Evolutionary conservation across 2,888 invertebrate genomes (phyloP).

Genomic region (Drosophila stalkeri): DNA sequence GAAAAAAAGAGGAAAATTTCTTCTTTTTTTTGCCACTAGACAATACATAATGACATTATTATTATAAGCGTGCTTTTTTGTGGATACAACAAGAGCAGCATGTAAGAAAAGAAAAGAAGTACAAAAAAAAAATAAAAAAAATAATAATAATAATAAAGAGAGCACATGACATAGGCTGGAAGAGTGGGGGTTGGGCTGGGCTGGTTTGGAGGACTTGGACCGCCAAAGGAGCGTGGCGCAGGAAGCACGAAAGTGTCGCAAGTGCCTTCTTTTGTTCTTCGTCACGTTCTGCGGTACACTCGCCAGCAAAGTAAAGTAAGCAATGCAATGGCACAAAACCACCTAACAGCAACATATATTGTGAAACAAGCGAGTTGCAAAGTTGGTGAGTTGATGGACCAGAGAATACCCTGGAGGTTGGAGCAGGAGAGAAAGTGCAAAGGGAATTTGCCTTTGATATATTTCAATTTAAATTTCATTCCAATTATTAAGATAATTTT

Average conservation of each 20-base stretch:
- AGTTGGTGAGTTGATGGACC: neutral
- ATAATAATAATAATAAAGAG: slow-evolving; percentile 24
- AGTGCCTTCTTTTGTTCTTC: slow-evolving; percentile 84
- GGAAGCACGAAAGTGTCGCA: slow-evolving; percentile 79
- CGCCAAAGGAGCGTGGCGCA: slow-evolving; percentile 44
- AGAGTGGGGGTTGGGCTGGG: neutral
- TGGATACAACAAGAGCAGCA: slow-evolving; percentile 72
- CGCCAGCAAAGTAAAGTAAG: slow-evolving; percentile 41
- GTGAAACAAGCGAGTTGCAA: neutral
- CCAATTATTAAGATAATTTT: too few species aligned
- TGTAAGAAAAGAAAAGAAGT: neutral
- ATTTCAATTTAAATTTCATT: too few species aligned
- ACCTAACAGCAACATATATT: slow-evolving; percentile 35
- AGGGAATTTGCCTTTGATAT: neutral
- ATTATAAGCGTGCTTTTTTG: slow-evolving; percentile 81
- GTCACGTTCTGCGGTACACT: slow-evolving; percentile 83
- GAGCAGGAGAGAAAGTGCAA: fast-evolving
- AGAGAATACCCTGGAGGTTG: neutral
- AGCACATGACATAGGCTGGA: slow-evolving; percentile 24
- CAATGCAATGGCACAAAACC: slow-evolving; percentile 45
- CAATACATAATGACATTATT: slow-evolving; percentile 72
- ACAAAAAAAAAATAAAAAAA: slow-evolving; percentile 8
- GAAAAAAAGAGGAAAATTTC: slow-evolving; percentile 20
- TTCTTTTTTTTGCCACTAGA: slow-evolving; percentile 21
- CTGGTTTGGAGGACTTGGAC: slow-evolving; percentile 13